Evolutionary conservation across 92 coral and sea anemone genomes (phyloP).

Genomic region (Pocillopora grandis): DNA sequence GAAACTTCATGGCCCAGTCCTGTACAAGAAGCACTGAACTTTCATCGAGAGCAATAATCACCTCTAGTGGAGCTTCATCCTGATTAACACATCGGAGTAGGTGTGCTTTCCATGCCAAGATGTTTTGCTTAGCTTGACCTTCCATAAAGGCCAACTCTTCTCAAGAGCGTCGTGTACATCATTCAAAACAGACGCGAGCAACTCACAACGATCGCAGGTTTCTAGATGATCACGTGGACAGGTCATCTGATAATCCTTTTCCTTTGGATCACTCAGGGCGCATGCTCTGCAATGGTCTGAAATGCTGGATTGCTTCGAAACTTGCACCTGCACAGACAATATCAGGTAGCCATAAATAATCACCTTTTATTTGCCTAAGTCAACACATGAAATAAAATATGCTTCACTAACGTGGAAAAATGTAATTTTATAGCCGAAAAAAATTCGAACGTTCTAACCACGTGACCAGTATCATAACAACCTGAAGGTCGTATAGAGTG

Average conservation of each 20-base stretch:
- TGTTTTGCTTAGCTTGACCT: too few relatives aligned
- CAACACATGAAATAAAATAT: not conserved
- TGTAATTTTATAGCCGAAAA: too few relatives aligned
- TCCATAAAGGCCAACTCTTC: not conserved
- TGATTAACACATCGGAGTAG: too few relatives aligned
- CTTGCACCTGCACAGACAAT: constrained; percentile 54
- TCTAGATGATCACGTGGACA: constrained; percentile 56
- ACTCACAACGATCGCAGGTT: constrained; percentile 46
- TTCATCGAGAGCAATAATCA: too few relatives aligned
- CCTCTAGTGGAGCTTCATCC: too few relatives aligned
- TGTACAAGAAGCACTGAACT: too few relatives aligned
- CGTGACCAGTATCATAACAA: too few relatives aligned
- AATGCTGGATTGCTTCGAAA: constrained; percentile 50
- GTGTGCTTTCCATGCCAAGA: too few relatives aligned
- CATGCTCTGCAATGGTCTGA: constrained; percentile 67
- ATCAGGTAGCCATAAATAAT: not conserved
- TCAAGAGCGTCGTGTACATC: constrained; percentile 54
- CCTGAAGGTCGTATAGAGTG: too few relatives aligned
- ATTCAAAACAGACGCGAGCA: constrained; percentile 23
- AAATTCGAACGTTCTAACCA: too few relatives aligned
- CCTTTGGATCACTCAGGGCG: constrained; percentile 60
- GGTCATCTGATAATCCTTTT: constrained; percentile 47
- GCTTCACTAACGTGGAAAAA: too few relatives aligned
- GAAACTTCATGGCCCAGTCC: too few relatives aligned
- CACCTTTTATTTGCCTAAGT: not conserved